Evolutionary conservation across 1,140 invertebrate species (phyloP), one percentile per base, ranked within the genome.

Genomic region (Formica selysi): DNA sequence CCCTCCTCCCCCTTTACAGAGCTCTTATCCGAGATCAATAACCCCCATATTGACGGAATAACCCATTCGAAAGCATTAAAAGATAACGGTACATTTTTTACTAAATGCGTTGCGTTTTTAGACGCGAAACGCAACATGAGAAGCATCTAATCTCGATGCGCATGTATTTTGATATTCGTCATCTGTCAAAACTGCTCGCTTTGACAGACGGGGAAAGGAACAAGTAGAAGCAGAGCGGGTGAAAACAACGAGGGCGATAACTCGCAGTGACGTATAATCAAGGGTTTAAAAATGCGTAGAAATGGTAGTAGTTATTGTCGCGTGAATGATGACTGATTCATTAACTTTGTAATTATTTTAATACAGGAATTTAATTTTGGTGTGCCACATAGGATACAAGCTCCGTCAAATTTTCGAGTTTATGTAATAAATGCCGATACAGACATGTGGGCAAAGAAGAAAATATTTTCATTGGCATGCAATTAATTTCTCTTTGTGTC

Each of bases 21-120:
- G 70, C 81, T 86, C 36, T 81, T 61, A 54, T 11, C 29, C 73
- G 64, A 62, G 86, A 90, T 90, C 89, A 90, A 90, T 90, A 90
- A 90, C 73, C 41, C 62, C 44, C 48, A n/a, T 80, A 90, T 90
- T 68, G 83, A 79, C 71, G 70, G 57, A 44, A 26, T 68, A 68
- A 74, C 57, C n/a, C 44, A 41, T 54, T 84, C 7, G 11, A 71
- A 74, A 73, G 44, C 68, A 73, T 88, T 73, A 59, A 86, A 44
- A 22, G 62, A 29, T 29, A 29, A 51, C 10, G 32, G 8, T 54
- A 38, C 13, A 48, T 11, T 78, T 61, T 78, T 44, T 61, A 41
- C 22, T 44, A 19, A 6, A 13, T 36, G 7, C 11, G 13, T 76
- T 19, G 48, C 32, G 7, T 61, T 26, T 59, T 41, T 32, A 54